Base-by-base conservation (phyloP, 64 coral and sea anemone species). In the Orbicella faveolata region DNA sequence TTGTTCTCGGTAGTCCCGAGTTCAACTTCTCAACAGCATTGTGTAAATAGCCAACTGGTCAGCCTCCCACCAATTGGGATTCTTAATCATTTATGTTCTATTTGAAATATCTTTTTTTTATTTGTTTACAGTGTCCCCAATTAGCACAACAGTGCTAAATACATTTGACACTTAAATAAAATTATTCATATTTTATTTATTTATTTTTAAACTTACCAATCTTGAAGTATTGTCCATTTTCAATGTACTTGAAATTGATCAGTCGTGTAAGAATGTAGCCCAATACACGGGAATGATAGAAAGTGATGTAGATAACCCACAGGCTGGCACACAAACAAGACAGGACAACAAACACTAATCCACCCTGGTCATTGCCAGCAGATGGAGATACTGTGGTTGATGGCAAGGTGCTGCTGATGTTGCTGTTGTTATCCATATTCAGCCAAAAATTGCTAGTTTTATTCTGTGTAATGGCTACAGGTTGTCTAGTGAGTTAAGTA, bases 231-330 rank as follows among this genome's bases (percentile, higher is more conserved):
- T 92, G 83, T 17, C 95, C 95, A 77, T 88, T 85, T 87, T 96
- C 87, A 21, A 96, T 66, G 75, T 94, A 96, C 34, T 89, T 96
- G 21, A 94, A 93, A 68, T 89, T 91, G 3, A 96, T 76, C 90
- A 96, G 81, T 68, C 85, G 33, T 72, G 95, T 96, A 5, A 96
- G 74, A 13, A 90, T 74, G 36, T 76, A 84, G 30, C 95, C 95
- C 68, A 96, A 84, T 52, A 96, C 1, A 2, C 95, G 91, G 2
- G 95, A 90, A 88, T 96, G 95, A 64, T 96, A 96, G 37, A 96
- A 84, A n/a, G 95, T 89, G 64, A 96, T 93, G 52, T 96, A 96
- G 35, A 96, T 91, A 2, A 82, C 59, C 95, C 95, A 96, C 26
- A 96, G 57, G 33, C 92, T 81, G 9, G 92, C 79, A 75, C 61